Conservation (phyloP, 2,113 vertebrate genomes). For the Ammodytes marinus region DNA sequence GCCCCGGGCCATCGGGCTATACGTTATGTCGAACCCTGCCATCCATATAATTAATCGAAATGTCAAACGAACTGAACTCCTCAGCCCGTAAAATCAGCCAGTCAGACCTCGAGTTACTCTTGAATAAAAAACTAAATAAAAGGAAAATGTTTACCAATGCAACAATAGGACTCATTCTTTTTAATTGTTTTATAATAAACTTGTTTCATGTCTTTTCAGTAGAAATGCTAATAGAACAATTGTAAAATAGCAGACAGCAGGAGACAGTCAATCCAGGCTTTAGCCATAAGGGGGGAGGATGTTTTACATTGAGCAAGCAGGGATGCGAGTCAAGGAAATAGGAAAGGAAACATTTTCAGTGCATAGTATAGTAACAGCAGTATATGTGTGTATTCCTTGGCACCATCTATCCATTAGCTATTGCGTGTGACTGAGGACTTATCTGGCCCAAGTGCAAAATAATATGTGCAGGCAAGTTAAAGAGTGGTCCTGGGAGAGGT, state of each 20-base stretch:
- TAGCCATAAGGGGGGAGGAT: too few species aligned
- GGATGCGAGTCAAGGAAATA: background rate
- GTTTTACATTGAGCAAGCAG: background rate
- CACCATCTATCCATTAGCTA: slow-evolving; percentile 15
- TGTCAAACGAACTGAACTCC: background rate
- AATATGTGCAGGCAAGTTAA: slow-evolving; percentile 14
- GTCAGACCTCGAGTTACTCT: too few species aligned
- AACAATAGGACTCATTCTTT: background rate
- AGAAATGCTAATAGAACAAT: background rate
- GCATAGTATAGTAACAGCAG: background rate
- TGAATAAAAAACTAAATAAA: too few species aligned
- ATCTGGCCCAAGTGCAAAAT: slow-evolving; percentile 15
- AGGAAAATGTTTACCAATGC: background rate
- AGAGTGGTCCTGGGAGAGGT: slow-evolving; percentile 8
- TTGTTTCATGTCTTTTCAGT: background rate
- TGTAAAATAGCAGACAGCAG: background rate
- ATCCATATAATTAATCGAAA: too few species aligned
- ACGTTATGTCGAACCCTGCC: too few species aligned
- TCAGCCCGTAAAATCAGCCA: background rate
- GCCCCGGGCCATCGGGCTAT: too few species aligned
- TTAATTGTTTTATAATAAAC: too few species aligned
- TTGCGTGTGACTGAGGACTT: slow-evolving; percentile 10
- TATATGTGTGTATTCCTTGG: background rate
- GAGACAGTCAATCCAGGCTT: background rate
- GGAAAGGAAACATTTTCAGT: background rate